Percentiles rank a stretch among this genome's conserved stretches.
Conservation (phyloP, 2,797 vertebrate species). For the Microhierax caerulescens region DNA sequence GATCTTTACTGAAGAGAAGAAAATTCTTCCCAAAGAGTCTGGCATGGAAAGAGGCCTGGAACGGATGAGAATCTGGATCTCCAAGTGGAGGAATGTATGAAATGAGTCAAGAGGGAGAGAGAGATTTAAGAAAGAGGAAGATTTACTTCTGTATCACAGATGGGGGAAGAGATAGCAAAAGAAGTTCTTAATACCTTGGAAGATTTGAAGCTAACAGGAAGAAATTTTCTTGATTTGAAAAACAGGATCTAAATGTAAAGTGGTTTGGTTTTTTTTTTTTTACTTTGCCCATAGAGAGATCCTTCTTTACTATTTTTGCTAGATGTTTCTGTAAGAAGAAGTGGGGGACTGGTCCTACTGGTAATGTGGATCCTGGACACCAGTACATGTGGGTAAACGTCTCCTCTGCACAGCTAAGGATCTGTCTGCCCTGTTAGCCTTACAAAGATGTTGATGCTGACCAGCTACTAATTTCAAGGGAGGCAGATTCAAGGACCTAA, state of each 20-base stretch:
- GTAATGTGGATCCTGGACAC: background rate
- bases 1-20: background rate
- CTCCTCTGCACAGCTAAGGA: background rate
- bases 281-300: background rate
- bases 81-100: slow-evolving; percentile 6
- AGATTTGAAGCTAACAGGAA: background rate
- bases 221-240: background rate
- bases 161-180: background rate
- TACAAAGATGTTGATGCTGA: background rate
- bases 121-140: slow-evolving; percentile 11
- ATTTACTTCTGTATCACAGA: slow-evolving; percentile 26
- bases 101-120: slow-evolving; percentile 29
- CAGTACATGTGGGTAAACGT: background rate
- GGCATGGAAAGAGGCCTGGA: slow-evolving; percentile 23
- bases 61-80: slow-evolving; percentile 22
- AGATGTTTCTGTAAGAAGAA: background rate
- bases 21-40: background rate
- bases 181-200: background rate
- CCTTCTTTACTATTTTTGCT: background rate
- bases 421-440: background rate
- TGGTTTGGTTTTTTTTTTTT: background rate
- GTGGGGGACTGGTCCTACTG: background rate
- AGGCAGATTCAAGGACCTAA: background rate
- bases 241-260: background rate
- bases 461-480: background rate